A percentile compares a stretch with the other conserved stretches of the same genome.
These are phyloP conservation scores for Manis javanica DNA, from an alignment of 2,797 vertebrate genomes.

Conservation along the genomic window DNA sequence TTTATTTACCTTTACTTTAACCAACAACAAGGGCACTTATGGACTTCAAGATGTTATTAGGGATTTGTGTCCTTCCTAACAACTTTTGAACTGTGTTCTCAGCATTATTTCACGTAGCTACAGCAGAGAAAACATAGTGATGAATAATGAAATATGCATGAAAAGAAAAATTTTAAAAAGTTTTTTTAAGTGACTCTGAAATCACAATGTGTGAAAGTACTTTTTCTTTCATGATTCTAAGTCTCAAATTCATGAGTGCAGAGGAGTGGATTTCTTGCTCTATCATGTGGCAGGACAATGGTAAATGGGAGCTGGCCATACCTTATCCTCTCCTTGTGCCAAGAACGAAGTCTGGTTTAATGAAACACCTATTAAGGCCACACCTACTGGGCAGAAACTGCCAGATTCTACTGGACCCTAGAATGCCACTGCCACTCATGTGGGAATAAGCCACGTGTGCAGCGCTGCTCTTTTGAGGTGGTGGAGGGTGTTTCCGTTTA, in stretches of 20 bases:
- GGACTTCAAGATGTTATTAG: neutral
- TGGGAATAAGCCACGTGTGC: too few relatives aligned
- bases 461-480: too few relatives aligned
- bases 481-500: too few relatives aligned
- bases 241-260: neutral
- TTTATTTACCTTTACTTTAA: neutral
- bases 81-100: neutral
- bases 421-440: too few relatives aligned
- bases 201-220: neutral
- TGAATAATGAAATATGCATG: conserved; percentile 14
- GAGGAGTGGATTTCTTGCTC: neutral
- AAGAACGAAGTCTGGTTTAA: too few relatives aligned
- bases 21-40: neutral
- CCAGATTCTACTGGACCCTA: too few relatives aligned
- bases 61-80: neutral
- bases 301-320: neutral
- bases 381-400: too few relatives aligned
- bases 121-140: neutral
- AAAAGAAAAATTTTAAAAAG: neutral
- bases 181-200: conserved; percentile 53
- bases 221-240: neutral
- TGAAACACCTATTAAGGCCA: too few relatives aligned
- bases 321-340: too few relatives aligned
- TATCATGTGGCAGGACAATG: neutral
- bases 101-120: neutral